A percentile compares a stretch with the other conserved stretches of the same genome.
phyloP scores from a whole-genome alignment of 2,797 vertebrate species.

The Gadopsis marmoratus region DNA sequence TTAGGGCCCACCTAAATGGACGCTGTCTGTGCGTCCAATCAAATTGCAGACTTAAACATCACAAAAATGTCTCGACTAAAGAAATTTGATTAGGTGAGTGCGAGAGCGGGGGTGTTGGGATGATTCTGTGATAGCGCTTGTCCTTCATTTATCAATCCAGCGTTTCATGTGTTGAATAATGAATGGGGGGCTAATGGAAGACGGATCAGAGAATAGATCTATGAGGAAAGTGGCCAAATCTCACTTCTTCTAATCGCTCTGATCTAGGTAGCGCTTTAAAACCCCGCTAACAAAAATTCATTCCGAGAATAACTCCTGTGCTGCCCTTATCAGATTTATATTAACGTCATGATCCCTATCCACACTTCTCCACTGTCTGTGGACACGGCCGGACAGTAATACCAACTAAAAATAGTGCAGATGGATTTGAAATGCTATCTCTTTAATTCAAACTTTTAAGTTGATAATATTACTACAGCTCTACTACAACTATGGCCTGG shows the following conservation, averaged over 20 bases:
- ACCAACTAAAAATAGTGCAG: constrained; percentile 6
- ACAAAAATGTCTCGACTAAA: constrained; percentile 49
- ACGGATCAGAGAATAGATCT: constrained; percentile 59
- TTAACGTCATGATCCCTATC: constrained; percentile 36
- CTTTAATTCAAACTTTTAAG: not conserved
- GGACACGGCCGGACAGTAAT: constrained; percentile 8
- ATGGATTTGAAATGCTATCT: not conserved
- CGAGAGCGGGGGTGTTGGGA: constrained; percentile 54
- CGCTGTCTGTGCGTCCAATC: constrained; percentile 44
- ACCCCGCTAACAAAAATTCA: constrained; percentile 30
- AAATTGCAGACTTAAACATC: constrained; percentile 68
- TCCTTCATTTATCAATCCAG: constrained; percentile 78
- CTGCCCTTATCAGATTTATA: constrained; percentile 35
- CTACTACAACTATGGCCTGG: not conserved
- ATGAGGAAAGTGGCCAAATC: constrained; percentile 62
- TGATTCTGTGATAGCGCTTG: constrained; percentile 65
- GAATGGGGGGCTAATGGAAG: constrained; percentile 80
- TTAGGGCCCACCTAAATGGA: constrained; percentile 64
- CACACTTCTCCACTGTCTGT: constrained; percentile 31
- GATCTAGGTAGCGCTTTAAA: constrained; percentile 44
- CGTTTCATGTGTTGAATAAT: constrained; percentile 80
- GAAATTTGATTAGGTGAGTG: constrained; percentile 62
- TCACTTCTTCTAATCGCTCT: constrained; percentile 52
- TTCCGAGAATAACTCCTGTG: constrained; percentile 43
- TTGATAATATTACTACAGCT: not conserved